These are phyloP conservation scores for Tachina grossa DNA, from an alignment of 2,888 invertebrate species.

Conservation along the genomic window DNA sequence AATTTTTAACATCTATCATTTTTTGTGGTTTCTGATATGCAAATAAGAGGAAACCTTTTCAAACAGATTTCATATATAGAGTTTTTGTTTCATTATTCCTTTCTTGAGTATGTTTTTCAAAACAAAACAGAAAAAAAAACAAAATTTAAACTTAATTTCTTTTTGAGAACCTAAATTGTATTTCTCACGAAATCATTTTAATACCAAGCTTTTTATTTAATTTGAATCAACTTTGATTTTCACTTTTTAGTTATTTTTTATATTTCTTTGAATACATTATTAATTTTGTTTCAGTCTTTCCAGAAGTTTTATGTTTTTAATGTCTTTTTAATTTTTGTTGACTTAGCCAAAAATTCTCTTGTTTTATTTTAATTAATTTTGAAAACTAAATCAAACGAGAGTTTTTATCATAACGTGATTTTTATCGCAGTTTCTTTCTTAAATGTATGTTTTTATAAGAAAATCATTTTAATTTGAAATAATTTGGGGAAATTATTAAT, in stretches of 20 bases:
- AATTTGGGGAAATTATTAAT: slow-evolving; percentile 7
- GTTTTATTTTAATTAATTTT: slow-evolving; percentile 48
- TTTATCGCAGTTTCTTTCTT: slow-evolving; percentile 73
- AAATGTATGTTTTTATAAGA: slow-evolving; percentile 63
- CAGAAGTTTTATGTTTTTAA: slow-evolving; percentile 65
- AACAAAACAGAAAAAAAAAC: neutral
- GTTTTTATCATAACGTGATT: slow-evolving; percentile 60
- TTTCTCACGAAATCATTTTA: slow-evolving; percentile 38
- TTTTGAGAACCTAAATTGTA: slow-evolving; percentile 26
- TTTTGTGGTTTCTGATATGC: slow-evolving; percentile 74
- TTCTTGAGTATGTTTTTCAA: neutral
- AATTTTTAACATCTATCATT: slow-evolving; percentile 59
- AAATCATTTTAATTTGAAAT: slow-evolving; percentile 72
- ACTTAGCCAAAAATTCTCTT: slow-evolving; percentile 50
- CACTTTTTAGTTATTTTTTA: slow-evolving; percentile 34
- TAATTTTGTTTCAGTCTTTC: slow-evolving; percentile 77
- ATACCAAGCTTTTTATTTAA: slow-evolving; percentile 62
- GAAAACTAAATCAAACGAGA: slow-evolving; percentile 45
- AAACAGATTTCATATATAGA: slow-evolving; percentile 72
- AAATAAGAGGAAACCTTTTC: slow-evolving; percentile 76
- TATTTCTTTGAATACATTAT: slow-evolving; percentile 74
- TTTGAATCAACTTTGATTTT: neutral
- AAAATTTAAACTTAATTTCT: slow-evolving; percentile 25
- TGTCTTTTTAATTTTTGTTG: slow-evolving; percentile 43
- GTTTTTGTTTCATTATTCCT: slow-evolving; percentile 23